A percentile compares a stretch with the other conserved stretches of the same genome.
Conservation (phyloP, 2,113 vertebrate species). For the Jacana jacana region DNA sequence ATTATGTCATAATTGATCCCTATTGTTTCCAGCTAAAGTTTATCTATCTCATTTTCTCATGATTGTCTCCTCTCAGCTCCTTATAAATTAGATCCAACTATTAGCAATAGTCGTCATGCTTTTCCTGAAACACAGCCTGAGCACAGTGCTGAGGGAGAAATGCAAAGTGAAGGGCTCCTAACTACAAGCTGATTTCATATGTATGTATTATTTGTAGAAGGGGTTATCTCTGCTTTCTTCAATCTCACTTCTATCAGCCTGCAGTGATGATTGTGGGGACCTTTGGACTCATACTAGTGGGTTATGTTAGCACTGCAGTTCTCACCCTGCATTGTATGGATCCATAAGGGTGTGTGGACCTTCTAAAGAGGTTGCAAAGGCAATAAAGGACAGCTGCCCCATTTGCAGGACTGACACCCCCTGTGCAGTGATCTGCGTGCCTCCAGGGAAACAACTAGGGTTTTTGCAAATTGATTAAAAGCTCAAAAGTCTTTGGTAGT, state of each 20-base stretch:
- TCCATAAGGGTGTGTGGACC: background rate
- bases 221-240: background rate
- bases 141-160: background rate
- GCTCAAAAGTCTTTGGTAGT: background rate
- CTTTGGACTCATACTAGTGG: background rate
- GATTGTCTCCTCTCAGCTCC: constrained; percentile 38
- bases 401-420: background rate
- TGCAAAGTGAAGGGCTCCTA: background rate
- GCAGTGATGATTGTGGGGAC: background rate
- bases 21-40: constrained; percentile 55
- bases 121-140: background rate
- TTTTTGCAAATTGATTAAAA: constrained; percentile 28
- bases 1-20: constrained; percentile 67
- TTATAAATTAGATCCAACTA: constrained; percentile 59
- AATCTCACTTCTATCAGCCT: background rate
- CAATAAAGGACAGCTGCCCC: background rate
- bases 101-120: background rate
- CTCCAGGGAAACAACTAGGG: background rate
- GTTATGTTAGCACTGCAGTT: background rate
- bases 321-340: background rate
- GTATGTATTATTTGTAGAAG: background rate
- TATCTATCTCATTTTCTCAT: constrained; percentile 61
- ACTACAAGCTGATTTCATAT: background rate
- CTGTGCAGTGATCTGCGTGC: background rate
- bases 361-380: background rate